Percentiles rank a stretch among this genome's conserved stretches.
Evolutionary conservation across 2,888 invertebrate species (phyloP).

Genomic region (Phyllotreta cruciferae): DNA sequence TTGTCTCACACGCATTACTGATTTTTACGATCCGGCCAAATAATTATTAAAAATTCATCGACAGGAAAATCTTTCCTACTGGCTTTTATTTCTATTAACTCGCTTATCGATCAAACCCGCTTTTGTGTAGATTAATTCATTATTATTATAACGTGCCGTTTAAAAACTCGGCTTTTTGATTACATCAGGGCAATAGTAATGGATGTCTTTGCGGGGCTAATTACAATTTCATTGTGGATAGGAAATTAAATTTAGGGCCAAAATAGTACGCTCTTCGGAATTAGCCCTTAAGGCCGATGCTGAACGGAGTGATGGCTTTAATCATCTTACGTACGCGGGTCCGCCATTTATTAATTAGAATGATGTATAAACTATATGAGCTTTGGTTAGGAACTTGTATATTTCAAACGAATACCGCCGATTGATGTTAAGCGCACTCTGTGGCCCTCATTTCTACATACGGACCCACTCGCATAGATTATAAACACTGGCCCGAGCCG

Average conservation of each 20-base stretch:
- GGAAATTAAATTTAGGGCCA: constrained; percentile 27
- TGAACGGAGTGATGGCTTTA: constrained; percentile 50
- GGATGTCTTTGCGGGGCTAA: constrained; percentile 17
- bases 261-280: constrained; percentile 28
- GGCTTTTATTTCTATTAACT: too few species aligned
- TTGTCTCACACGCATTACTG: constrained; percentile 41
- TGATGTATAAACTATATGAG: constrained; percentile 57
- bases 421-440: constrained; percentile 51
- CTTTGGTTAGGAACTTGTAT: constrained; percentile 52
- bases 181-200: constrained; percentile 10
- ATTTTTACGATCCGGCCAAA: constrained; percentile 23
- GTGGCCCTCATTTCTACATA: constrained; percentile 37
- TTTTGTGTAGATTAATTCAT: too few species aligned
- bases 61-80: background rate
- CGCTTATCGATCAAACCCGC: too few species aligned
- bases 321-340: constrained; percentile 50
- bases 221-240: constrained; percentile 18
- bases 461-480: constrained; percentile 38
- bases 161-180: background rate
- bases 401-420: constrained; percentile 53
- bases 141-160: too few species aligned
- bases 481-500: constrained; percentile 48
- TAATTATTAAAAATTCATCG: constrained; percentile 22
- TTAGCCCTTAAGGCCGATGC: constrained; percentile 41
- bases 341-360: constrained; percentile 60